phyloP scores from a whole-genome alignment of 2,888 invertebrate genomes.

The Chironomus tentans region DNA sequence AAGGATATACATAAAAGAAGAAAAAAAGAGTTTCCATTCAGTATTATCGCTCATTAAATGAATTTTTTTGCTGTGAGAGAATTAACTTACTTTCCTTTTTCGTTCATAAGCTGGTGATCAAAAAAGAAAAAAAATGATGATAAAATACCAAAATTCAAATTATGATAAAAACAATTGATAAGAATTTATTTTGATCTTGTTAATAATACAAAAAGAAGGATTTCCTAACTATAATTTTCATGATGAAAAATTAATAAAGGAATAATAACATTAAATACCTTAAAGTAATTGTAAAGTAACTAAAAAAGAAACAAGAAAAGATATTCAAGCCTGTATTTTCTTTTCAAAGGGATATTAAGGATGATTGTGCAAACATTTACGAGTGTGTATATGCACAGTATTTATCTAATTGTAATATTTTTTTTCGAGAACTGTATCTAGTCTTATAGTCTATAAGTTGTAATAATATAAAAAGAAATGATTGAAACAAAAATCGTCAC shows the following conservation, averaged over 20 bases:
- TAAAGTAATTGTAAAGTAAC: background rate
- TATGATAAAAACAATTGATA: too few relatives aligned
- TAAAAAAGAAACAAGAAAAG: background rate
- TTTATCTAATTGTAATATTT: background rate
- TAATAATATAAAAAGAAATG: background rate
- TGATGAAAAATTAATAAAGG: background rate
- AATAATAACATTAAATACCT: background rate
- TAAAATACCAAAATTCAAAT: background rate
- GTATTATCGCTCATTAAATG: background rate
- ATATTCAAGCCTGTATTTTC: background rate
- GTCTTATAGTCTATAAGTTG: constrained; percentile 1
- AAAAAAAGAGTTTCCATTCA: background rate
- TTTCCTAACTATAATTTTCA: background rate
- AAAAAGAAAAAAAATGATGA: background rate
- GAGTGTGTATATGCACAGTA: background rate
- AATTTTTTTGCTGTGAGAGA: background rate
- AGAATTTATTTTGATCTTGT: background rate
- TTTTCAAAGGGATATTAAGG: background rate
- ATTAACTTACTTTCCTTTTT: background rate
- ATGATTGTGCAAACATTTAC: background rate
- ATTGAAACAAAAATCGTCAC: background rate
- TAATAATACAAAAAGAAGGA: background rate
- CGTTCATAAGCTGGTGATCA: too few relatives aligned
- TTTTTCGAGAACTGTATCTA: background rate
- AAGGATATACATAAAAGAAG: background rate